Conservation (phyloP, 92 coral and sea anemone species). For the Anthopleura xanthogrammica region DNA sequence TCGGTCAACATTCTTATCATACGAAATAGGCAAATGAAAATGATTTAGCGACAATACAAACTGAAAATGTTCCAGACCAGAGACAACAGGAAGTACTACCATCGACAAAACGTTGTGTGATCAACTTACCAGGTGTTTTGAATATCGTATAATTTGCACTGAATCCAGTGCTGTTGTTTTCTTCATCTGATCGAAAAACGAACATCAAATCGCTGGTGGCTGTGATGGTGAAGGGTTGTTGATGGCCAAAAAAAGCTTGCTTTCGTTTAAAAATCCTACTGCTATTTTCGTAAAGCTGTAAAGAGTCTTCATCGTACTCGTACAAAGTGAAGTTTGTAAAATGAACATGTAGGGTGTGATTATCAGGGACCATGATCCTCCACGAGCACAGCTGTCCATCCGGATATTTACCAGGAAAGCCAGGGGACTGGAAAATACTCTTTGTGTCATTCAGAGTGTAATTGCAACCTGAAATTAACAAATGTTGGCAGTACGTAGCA, state of each 20-base stretch:
- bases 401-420: constrained; percentile 51
- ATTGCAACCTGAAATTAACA: constrained; percentile 48
- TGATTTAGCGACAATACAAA: too few relatives aligned
- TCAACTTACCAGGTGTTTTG: neutral
- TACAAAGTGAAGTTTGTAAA: constrained; percentile 34
- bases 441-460: constrained; percentile 17
- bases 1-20: too few relatives aligned
- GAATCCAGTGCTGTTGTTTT: constrained; percentile 4
- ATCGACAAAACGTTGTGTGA: too few relatives aligned
- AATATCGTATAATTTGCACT: neutral
- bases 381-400: constrained; percentile 76
- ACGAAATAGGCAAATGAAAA: too few relatives aligned
- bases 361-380: constrained; percentile 44
- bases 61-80: too few relatives aligned
- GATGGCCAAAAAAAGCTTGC: neutral
- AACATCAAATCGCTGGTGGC: neutral
- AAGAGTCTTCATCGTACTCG: neutral
- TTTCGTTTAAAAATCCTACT: neutral
- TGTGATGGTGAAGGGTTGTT: neutral
- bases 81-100: too few relatives aligned
- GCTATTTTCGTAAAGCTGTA: neutral
- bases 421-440: constrained; percentile 63
- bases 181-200: constrained; percentile 3
- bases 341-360: constrained; percentile 20
- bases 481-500: too few relatives aligned